Percentiles rank a stretch among this genome's conserved stretches.
These are phyloP conservation scores for Daktulosphaira vitifoliae DNA, from an alignment of 1,140 invertebrate species.

Conservation along the genomic window DNA sequence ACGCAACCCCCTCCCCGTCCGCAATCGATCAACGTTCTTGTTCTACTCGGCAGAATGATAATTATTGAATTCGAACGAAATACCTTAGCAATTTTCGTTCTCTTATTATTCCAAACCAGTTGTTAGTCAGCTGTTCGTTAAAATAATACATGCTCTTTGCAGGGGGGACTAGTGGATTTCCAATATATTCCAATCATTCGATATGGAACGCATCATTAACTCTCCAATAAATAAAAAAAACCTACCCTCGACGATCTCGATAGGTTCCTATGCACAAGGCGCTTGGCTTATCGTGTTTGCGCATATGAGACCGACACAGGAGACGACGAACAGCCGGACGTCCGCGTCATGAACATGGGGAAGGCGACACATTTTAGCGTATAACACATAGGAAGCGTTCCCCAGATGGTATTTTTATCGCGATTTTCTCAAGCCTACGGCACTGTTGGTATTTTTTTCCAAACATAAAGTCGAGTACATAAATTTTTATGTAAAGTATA, in stretches of 20 bases:
- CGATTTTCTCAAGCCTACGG: no score
- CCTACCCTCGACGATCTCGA: neutral
- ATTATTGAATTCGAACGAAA: conserved; percentile 12
- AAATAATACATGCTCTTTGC: neutral
- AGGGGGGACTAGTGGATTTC: neutral
- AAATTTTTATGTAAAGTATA: no score
- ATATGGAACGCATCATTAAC: conserved; percentile 18
- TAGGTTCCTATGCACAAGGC: no score
- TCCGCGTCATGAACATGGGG: no score
- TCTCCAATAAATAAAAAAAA: conserved; percentile 1
- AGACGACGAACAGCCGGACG: no score
- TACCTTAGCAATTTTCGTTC: neutral
- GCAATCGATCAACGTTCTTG: conserved; percentile 19
- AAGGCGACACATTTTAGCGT: no score
- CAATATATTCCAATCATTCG: conserved; percentile 3
- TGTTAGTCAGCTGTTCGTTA: neutral
- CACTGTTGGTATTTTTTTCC: no score
- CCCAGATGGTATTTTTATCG: no score
- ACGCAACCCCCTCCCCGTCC: neutral
- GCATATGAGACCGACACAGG: no score
- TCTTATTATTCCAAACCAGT: neutral
- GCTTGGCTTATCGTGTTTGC: no score
- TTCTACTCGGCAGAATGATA: neutral
- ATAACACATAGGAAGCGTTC: no score
- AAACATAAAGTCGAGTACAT: no score